Conservation (phyloP, 2,113 vertebrate species). For the Oncorhynchus nerka region DNA sequence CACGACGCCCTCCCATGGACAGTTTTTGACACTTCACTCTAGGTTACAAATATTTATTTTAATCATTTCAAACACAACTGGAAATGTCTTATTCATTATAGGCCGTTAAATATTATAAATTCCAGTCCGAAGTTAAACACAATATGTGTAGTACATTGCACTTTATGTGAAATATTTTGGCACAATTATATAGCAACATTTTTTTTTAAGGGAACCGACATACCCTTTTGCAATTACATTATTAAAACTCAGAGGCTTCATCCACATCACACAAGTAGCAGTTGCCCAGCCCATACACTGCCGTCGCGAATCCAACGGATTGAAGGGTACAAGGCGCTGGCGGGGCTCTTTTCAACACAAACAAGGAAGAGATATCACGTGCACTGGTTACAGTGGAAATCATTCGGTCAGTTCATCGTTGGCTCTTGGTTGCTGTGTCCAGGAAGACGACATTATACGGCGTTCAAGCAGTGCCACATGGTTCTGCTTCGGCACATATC, state of each 20-base stretch:
- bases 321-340: constrained; percentile 1
- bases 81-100: no score
- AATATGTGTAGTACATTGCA: no score
- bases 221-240: neutral
- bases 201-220: no score
- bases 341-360: constrained; percentile 30
- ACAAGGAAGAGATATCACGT: constrained; percentile 35
- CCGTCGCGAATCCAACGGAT: neutral
- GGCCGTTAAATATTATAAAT: no score
- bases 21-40: no score
- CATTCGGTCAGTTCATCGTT: neutral
- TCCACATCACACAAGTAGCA: no score
- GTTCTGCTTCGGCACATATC: constrained; percentile 70
- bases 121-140: no score
- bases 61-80: no score
- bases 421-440: neutral
- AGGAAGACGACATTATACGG: neutral
- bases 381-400: constrained; percentile 8
- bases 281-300: neutral
- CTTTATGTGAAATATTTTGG: no score
- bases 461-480: constrained; percentile 51
- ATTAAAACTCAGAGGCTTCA: neutral
- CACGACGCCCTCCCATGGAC: constrained; percentile 32
- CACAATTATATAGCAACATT: no score
- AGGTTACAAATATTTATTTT: no score